A percentile compares a stretch with the other conserved stretches of the same genome.
phyloP scores from a whole-genome alignment of 1,140 invertebrate species.

The Drosophila suzukii region DNA sequence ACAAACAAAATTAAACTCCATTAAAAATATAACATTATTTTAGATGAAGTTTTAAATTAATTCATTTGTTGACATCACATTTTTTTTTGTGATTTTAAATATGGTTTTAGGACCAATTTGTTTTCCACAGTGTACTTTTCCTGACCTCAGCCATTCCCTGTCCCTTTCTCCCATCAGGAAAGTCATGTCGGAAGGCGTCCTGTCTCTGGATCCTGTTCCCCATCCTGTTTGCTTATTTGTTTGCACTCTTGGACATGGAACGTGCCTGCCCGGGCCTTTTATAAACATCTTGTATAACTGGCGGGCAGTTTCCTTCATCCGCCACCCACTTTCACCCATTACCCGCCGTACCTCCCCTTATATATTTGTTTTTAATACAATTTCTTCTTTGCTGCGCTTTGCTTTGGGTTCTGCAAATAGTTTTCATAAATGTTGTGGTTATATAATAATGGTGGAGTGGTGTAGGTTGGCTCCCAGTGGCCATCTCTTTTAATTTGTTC shows the following conservation, averaged over 20 bases:
- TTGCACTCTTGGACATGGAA: conserved; percentile 31
- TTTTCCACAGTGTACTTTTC: conserved; percentile 7
- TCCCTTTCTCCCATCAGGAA: conserved; percentile 6
- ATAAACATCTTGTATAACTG: conserved; percentile 53
- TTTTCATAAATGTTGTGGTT: conserved; percentile 66
- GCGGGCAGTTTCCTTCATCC: conserved; percentile 4
- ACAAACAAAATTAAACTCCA: no score
- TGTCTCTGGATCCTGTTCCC: conserved; percentile 11
- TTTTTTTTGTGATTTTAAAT: no score
- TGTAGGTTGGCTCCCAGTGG: neutral
- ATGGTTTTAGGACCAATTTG: neutral
- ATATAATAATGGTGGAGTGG: conserved; percentile 28
- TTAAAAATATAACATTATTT: no score
- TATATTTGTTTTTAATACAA: conserved; percentile 69
- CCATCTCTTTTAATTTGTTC: conserved; percentile 67
- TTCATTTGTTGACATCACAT: no score
- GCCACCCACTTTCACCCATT: neutral
- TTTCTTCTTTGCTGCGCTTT: conserved; percentile 36
- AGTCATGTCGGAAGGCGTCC: conserved; percentile 30
- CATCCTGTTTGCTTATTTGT: conserved; percentile 37
- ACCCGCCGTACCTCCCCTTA: conserved; percentile 2
- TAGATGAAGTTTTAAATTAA: no score
- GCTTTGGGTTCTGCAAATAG: conserved; percentile 66
- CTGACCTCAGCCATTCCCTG: neutral
- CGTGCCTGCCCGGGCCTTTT: conserved; percentile 44